Evolutionary conservation across 2,888 invertebrate genomes (phyloP), one percentile per base, ranked within the genome.

Genomic region (Nemoura dubitans): DNA sequence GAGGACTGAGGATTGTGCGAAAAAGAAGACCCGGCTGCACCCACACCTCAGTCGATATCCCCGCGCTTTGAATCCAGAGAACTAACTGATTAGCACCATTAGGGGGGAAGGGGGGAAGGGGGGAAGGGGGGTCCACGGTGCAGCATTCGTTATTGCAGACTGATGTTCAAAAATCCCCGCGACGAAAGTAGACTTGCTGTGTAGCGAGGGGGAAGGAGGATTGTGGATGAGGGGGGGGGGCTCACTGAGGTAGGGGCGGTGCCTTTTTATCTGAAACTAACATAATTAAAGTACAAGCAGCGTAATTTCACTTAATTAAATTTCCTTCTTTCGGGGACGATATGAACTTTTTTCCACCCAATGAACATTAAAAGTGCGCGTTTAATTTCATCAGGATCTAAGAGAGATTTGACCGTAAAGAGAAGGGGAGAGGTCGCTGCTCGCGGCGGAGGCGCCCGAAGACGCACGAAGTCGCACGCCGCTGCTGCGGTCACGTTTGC

Each of bases 241-340:
- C 90, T n/a, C n/a, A n/a, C n/a, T 88, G 89, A 90, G 90, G 90
- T 90, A 76, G 76, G 85, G 3, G 86, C 87, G 76, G 85, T 3
- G 86, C 87, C 91, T 90, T 91, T 91, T 91, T 91, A 91, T 91
- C 91, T 91, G 92, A 92, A 92, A 92, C 92, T 92, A 92, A 92
- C 92, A 92, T 92, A 92, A 92, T 92, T 92, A 92, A 92, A 92
- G 91, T 92, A 92, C 92, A 92, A 92, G 92, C 92, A 92, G 91
- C 92, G 92, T 92, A 92, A 92, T 92, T 92, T 92, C 91, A 92
- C 92, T 92, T 92, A 92, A 92, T 92, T 92, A 92, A 92, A 92
- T 92, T 92, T 92, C 92, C 92, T 92, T 92, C 92, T 92, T 91
- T 91, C 88, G 89, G 90, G 90, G 90, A 91, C 91, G 92, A 92